Conservation (phyloP, 2,888 invertebrate genomes). For the Bruchidius siliquastri region DNA sequence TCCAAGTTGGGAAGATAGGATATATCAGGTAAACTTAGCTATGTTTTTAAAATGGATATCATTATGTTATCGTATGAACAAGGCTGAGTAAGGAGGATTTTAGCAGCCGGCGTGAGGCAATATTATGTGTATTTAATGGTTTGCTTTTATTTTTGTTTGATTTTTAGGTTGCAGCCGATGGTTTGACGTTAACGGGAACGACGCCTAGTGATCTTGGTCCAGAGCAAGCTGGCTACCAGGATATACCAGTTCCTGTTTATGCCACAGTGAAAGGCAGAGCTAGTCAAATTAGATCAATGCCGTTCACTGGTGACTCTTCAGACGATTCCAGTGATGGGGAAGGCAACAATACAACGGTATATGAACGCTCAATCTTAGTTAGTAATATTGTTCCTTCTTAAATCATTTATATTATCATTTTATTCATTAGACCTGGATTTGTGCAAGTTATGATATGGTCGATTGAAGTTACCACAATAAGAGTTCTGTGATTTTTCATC, state of each 20-base stretch:
- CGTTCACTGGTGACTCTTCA: constrained; percentile 91
- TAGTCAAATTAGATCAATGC: constrained; percentile 93
- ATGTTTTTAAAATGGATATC: no score
- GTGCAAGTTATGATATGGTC: no score
- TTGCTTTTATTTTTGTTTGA: constrained; percentile 3
- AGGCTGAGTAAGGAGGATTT: no score
- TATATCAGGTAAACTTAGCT: constrained; percentile 77
- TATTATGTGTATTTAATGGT: no score
- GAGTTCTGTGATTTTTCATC: no score
- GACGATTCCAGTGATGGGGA: constrained; percentile 94
- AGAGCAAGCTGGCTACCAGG: constrained; percentile 74
- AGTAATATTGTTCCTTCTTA: no score
- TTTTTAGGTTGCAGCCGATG: constrained; percentile 52
- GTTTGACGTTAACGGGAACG: constrained; percentile 47
- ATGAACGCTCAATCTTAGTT: no score
- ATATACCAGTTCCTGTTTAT: constrained; percentile 90
- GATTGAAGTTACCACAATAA: no score
- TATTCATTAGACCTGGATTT: no score
- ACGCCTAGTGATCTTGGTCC: constrained; percentile 45
- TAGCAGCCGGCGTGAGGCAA: no score
- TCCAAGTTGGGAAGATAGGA: constrained; percentile 85
- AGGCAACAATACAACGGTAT: constrained; percentile 51
- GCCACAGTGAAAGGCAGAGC: constrained; percentile 95
- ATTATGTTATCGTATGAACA: no score
- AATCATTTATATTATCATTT: no score